These are phyloP conservation scores for Garra rufa DNA, from an alignment of 2,113 vertebrate species.

Conservation along the genomic window DNA sequence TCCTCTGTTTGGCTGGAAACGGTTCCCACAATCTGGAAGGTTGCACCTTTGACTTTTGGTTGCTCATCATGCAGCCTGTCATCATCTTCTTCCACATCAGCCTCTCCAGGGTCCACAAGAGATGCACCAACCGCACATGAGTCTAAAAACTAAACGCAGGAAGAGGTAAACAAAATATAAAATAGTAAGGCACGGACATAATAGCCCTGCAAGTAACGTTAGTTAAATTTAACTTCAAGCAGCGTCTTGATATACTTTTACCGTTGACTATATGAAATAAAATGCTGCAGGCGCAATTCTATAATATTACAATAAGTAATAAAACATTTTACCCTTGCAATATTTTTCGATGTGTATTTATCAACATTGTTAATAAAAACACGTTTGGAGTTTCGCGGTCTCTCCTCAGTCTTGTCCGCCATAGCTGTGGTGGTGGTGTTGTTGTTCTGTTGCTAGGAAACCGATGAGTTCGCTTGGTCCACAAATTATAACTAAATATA, in stretches of 20 bases:
- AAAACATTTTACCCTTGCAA: slow-evolving; percentile 79
- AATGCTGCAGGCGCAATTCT: not conserved
- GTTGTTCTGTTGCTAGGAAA: slow-evolving; percentile 60
- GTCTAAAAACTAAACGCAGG: slow-evolving; percentile 79
- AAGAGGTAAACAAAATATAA: not conserved
- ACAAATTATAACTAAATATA: not conserved
- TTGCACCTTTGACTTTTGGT: slow-evolving; percentile 49
- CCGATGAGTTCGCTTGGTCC: not conserved
- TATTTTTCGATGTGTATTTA: slow-evolving; percentile 75
- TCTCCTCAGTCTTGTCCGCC: slow-evolving; percentile 40
- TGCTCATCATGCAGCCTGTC: slow-evolving; percentile 49
- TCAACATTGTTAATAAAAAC: slow-evolving; percentile 86
- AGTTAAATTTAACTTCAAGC: not conserved
- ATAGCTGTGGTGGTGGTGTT: slow-evolving; percentile 53
- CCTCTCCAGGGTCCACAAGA: slow-evolving; percentile 62
- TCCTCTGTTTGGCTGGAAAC: slow-evolving; percentile 59
- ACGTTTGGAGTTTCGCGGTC: slow-evolving; percentile 47
- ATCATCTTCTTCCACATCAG: slow-evolving; percentile 69
- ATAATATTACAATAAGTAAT: not conserved
- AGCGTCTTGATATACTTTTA: not conserved
- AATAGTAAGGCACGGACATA: too few relatives aligned
- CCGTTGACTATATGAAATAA: too few relatives aligned
- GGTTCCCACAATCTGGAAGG: slow-evolving; percentile 85
- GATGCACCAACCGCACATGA: slow-evolving; percentile 71
- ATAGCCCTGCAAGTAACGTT: too few relatives aligned